These are phyloP conservation scores for Trimorus sp. DNA, from an alignment of 2,888 invertebrate species.

Conservation along the genomic window DNA sequence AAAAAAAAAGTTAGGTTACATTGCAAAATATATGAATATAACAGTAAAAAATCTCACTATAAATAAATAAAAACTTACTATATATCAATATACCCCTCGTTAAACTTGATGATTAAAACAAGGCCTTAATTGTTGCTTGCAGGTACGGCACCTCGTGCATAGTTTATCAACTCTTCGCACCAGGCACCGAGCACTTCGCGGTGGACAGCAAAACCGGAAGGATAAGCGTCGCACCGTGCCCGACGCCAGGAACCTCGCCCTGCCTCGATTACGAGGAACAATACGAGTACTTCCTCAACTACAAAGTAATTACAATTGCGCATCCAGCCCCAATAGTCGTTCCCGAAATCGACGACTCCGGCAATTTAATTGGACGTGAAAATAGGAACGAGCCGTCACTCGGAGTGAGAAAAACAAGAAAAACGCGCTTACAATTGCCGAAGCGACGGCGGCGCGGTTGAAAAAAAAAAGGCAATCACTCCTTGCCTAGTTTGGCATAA, in stretches of 20 bases:
- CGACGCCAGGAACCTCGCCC: constrained; percentile 85
- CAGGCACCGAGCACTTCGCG: constrained; percentile 90
- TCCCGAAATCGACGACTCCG: neutral
- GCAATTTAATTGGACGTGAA: too few relatives aligned
- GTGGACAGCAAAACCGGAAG: constrained; percentile 91
- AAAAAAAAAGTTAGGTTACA: too few relatives aligned
- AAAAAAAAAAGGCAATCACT: neutral
- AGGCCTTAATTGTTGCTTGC: constrained; percentile 15
- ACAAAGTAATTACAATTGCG: constrained; percentile 84
- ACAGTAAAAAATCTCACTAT: too few relatives aligned
- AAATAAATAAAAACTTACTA: too few relatives aligned
- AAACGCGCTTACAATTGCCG: neutral
- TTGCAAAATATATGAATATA: too few relatives aligned
- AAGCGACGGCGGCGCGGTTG: too few relatives aligned
- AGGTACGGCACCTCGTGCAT: constrained; percentile 92
- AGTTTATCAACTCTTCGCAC: constrained; percentile 91
- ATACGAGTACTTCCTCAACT: constrained; percentile 91
- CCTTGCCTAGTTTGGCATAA: neutral
- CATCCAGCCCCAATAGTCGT: neutral
- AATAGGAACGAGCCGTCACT: too few relatives aligned
- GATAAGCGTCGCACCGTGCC: constrained; percentile 90
- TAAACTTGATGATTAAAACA: neutral
- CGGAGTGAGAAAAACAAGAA: neutral
- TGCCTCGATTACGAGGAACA: constrained; percentile 94
- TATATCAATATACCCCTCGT: too few relatives aligned